Percentiles rank a stretch among this genome's conserved stretches.
Conservation (phyloP, 2,888 invertebrate species). For the Caenorhabditis angaria region DNA sequence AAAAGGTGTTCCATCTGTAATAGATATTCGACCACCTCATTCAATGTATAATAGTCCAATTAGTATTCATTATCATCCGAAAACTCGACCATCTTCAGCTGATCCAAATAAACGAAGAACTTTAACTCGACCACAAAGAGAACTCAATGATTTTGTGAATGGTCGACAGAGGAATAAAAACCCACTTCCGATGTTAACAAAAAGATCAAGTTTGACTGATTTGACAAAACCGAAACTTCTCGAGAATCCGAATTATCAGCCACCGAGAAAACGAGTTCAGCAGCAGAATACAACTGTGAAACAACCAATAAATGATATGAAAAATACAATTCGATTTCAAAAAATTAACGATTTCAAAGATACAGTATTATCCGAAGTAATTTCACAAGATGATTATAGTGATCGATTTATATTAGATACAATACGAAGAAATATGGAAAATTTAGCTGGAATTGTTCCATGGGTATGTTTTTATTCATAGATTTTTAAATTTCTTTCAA, state of each 20-base stretch:
- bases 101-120: constrained; percentile 35
- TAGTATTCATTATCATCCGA: constrained; percentile 54
- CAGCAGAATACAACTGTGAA: neutral
- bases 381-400: constrained; percentile 31
- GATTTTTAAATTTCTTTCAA: neutral
- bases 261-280: constrained; percentile 35
- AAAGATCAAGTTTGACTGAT: constrained; percentile 42
- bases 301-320: neutral
- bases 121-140: constrained; percentile 45
- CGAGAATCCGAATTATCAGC: constrained; percentile 47
- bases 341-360: constrained; percentile 39
- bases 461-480: constrained; percentile 26
- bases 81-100: constrained; percentile 47
- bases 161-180: constrained; percentile 16
- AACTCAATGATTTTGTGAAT: constrained; percentile 48
- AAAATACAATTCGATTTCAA: neutral
- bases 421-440: constrained; percentile 33
- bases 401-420: constrained; percentile 23
- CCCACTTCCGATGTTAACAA: constrained; percentile 15
- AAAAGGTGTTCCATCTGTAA: constrained; percentile 41
- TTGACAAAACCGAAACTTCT: constrained; percentile 48
- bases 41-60: constrained; percentile 60
- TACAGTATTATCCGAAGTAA: constrained; percentile 34
- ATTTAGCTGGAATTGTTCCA: constrained; percentile 26
- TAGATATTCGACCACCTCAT: constrained; percentile 47